Conservation (phyloP, 2,113 vertebrate genomes). For the Nettapus auritus region DNA sequence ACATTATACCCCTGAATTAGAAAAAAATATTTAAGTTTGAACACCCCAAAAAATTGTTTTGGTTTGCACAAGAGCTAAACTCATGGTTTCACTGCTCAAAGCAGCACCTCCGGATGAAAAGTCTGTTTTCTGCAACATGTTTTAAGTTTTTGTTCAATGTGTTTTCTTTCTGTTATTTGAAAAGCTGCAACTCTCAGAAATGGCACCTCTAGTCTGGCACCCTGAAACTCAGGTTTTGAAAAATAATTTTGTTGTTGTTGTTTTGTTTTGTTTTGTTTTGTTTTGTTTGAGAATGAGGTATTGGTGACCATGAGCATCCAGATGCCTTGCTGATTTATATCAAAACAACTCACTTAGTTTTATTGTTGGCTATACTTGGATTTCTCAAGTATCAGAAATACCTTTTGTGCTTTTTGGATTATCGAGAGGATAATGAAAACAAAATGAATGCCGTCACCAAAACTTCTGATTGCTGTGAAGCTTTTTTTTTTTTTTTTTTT, state of each 20-base stretch:
- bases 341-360: not conserved
- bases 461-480: not conserved
- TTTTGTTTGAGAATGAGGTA: not conserved
- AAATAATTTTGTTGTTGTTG: no score
- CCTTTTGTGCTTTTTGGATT: not conserved
- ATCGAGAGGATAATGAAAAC: not conserved
- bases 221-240: not conserved
- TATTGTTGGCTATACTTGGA: not conserved
- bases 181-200: not conserved
- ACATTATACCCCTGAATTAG: not conserved
- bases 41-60: not conserved
- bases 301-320: not conserved
- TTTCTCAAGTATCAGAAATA: not conserved
- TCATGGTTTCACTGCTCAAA: not conserved
- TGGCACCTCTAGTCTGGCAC: not conserved
- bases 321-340: not conserved
- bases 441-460: not conserved
- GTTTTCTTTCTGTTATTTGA: not conserved
- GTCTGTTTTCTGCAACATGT: not conserved
- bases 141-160: not conserved
- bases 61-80: not conserved
- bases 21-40: not conserved
- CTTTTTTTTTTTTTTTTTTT: not conserved
- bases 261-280: not conserved
- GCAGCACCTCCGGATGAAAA: not conserved